A percentile compares a stretch with the other conserved stretches of the same genome.
Evolutionary conservation across 2,113 vertebrate genomes (phyloP).

Genomic region (Recurvirostra avosetta): DNA sequence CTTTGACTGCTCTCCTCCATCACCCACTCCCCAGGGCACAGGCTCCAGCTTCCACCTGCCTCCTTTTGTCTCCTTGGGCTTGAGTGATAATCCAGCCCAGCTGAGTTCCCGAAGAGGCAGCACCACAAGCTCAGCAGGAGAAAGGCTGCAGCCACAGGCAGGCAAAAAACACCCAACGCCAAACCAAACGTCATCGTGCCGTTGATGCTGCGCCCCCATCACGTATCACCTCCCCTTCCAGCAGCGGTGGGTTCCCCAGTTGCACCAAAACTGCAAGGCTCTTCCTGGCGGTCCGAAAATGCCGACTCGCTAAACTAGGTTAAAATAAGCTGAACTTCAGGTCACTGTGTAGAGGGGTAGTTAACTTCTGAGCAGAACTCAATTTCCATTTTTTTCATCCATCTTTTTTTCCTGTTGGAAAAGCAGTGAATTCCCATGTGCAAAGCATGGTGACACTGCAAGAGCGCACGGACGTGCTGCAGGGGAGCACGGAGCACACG

Average conservation of each 20-base stretch:
- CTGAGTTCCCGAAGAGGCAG: background rate
- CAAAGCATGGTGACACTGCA: background rate
- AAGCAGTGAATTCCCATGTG: background rate
- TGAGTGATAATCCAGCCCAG: background rate
- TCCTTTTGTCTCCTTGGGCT: background rate
- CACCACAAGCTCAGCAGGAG: background rate
- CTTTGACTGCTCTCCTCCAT: accelerated
- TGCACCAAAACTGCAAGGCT: background rate
- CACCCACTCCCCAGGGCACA: accelerated
- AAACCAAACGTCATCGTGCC: too few species aligned
- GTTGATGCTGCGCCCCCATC: background rate
- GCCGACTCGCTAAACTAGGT: background rate
- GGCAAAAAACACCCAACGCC: background rate
- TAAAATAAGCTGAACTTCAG: background rate
- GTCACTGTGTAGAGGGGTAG: background rate
- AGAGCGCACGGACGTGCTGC: background rate
- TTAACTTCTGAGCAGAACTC: background rate
- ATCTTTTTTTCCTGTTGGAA: background rate
- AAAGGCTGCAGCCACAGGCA: background rate
- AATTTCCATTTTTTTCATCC: background rate
- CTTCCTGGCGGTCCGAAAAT: background rate
- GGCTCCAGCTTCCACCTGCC: background rate
- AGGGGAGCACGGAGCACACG: background rate
- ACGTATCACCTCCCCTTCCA: background rate
- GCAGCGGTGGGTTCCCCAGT: background rate